Evolutionary conservation across 2,797 vertebrate species (phyloP).

Genomic region (Neoniphon sammara): DNA sequence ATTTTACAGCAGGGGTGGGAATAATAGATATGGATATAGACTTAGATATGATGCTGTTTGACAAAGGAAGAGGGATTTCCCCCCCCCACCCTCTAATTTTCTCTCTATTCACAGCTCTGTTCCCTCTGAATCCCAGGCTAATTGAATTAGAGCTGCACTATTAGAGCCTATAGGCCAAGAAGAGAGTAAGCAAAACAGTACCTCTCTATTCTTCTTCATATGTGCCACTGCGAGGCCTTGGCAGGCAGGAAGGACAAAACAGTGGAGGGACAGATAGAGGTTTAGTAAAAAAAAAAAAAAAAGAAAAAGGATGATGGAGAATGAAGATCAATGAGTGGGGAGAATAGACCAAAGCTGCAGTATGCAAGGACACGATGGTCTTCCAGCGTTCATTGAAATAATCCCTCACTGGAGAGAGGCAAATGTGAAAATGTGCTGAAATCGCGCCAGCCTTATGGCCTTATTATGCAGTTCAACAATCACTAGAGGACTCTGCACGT

Average conservation of each 20-base stretch:
- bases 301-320: constrained; percentile 6
- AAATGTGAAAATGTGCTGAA: neutral
- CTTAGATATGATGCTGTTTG: constrained; percentile 58
- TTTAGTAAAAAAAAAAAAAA: constrained; percentile 23
- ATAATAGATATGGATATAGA: constrained; percentile 60
- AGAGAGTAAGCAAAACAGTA: constrained; percentile 35
- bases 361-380: neutral
- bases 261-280: constrained; percentile 14
- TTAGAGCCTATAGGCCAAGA: constrained; percentile 40
- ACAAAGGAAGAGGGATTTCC: constrained; percentile 67
- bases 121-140: constrained; percentile 59
- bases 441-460: constrained; percentile 17
- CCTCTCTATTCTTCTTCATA: constrained; percentile 35
- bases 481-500: constrained; percentile 14
- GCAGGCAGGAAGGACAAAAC: neutral
- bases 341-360: neutral
- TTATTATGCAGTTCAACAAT: constrained; percentile 16
- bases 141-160: constrained; percentile 73
- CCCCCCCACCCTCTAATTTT: constrained; percentile 46
- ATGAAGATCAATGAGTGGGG: constrained; percentile 1
- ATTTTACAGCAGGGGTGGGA: constrained; percentile 57
- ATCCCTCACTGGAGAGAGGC: neutral
- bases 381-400: neutral
- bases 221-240: neutral
- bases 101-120: constrained; percentile 36